Percentiles rank a stretch among this genome's conserved stretches.
Evolutionary conservation across 2,888 invertebrate genomes (phyloP).

Genomic region (Orchesellides sinensis): DNA sequence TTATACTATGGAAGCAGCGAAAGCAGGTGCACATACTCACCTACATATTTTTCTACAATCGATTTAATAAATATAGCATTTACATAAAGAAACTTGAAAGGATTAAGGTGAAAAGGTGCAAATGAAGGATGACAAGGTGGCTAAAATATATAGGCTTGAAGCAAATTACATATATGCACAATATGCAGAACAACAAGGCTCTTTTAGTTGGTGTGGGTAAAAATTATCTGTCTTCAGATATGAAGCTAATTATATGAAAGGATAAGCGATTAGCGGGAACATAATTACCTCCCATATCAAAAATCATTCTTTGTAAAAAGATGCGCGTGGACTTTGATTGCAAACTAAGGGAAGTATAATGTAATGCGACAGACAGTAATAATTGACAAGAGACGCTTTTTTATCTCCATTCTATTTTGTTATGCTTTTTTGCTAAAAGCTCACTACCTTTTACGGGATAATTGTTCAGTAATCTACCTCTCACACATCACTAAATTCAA

Average conservation of each 20-base stretch:
- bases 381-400: neutral
- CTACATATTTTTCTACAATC: no score
- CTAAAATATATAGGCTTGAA: constrained; percentile 48
- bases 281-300: constrained; percentile 45
- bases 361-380: neutral
- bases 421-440: neutral
- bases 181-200: no score
- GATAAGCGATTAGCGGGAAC: constrained; percentile 52
- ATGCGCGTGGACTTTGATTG: neutral
- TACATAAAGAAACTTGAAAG: constrained; percentile 22
- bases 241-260: constrained; percentile 11
- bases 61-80: no score
- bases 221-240: no score
- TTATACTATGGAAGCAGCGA: no score
- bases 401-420: neutral
- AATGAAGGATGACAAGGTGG: constrained; percentile 58
- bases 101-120: constrained; percentile 48
- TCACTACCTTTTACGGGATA: constrained; percentile 32
- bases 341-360: neutral
- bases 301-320: constrained; percentile 25
- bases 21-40: no score
- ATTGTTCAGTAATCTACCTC: constrained; percentile 34
- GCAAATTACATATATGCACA: constrained; percentile 32
- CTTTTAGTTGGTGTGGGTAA: no score
- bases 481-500: constrained; percentile 33